Evolutionary conservation across 2,113 vertebrate species (phyloP).

Genomic region (Setophaga kirtlandii): DNA sequence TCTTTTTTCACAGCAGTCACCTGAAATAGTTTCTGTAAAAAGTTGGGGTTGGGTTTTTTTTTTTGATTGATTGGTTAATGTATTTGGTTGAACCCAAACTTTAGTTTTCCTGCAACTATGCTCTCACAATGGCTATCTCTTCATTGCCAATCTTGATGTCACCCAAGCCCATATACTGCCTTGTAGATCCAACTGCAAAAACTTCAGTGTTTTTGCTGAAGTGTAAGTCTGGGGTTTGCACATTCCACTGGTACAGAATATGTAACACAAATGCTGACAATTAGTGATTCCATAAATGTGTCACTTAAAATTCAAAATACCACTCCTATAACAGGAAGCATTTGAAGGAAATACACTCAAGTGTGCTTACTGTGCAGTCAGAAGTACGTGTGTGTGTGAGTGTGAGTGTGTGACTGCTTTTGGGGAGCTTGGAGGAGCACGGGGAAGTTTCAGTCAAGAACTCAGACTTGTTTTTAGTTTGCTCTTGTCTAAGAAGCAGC

Average conservation of each 20-base stretch:
- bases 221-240: not conserved
- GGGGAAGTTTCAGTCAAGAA: not conserved
- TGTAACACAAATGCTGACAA: not conserved
- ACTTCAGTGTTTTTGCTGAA: not conserved
- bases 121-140: not conserved
- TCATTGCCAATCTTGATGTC: not conserved
- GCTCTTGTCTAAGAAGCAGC: not conserved
- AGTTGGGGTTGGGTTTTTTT: not conserved
- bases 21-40: not conserved
- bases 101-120: not conserved
- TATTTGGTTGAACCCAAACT: not conserved
- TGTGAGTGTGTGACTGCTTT: not conserved
- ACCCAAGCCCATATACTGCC: not conserved
- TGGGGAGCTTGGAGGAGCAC: not conserved
- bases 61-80: not conserved
- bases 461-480: not conserved
- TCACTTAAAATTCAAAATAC: not conserved
- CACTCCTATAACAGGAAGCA: not conserved
- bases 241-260: not conserved
- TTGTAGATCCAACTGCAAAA: not conserved
- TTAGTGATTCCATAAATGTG: not conserved
- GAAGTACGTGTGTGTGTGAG: not conserved
- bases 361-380: not conserved
- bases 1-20: not conserved
- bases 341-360: not conserved